Percentiles rank a stretch among this genome's conserved stretches.
Conservation (phyloP, 2,113 vertebrate species). For the Corythoichthys haematopterus region DNA sequence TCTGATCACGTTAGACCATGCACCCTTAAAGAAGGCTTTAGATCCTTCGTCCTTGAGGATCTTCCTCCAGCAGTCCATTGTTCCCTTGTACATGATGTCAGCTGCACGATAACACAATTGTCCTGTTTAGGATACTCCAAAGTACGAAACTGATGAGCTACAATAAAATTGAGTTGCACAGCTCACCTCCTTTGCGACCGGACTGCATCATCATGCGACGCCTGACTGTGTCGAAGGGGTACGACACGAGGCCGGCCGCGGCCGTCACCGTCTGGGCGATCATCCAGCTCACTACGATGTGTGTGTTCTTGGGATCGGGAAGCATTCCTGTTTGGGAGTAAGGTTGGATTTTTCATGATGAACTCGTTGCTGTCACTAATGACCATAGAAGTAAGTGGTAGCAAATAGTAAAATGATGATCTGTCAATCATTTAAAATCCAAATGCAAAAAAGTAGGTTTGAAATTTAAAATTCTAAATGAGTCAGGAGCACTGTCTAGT, state of each 20-base stretch:
- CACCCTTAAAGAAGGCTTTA: slow-evolving; percentile 96
- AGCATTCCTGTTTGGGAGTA: slow-evolving; percentile 82
- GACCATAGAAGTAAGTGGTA: too few species aligned
- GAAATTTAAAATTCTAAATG: too few species aligned
- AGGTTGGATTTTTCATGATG: too few species aligned
- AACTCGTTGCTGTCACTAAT: too few species aligned
- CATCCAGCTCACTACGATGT: slow-evolving; percentile 96
- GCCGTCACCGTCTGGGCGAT: slow-evolving; percentile 95
- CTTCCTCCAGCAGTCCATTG: slow-evolving; percentile 97
- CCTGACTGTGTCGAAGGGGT: slow-evolving; percentile 96
- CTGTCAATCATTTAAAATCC: too few species aligned
- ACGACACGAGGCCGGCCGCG: slow-evolving; percentile 86
- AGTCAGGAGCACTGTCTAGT: too few species aligned
- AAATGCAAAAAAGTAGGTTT: too few species aligned
- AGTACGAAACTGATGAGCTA: background rate
- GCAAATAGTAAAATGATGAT: too few species aligned
- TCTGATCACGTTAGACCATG: slow-evolving; percentile 97
- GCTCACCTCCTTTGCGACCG: slow-evolving; percentile 95
- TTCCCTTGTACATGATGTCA: slow-evolving; percentile 98
- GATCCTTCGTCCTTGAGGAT: slow-evolving; percentile 89
- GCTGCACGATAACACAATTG: slow-evolving; percentile 66
- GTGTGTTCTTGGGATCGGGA: slow-evolving; percentile 97
- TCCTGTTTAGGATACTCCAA: background rate
- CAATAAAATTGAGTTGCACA: too few species aligned
- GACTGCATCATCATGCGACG: slow-evolving; percentile 99